These are phyloP conservation scores for Leptopilina boulardi DNA, from an alignment of 1,140 invertebrate species.

Conservation along the genomic window DNA sequence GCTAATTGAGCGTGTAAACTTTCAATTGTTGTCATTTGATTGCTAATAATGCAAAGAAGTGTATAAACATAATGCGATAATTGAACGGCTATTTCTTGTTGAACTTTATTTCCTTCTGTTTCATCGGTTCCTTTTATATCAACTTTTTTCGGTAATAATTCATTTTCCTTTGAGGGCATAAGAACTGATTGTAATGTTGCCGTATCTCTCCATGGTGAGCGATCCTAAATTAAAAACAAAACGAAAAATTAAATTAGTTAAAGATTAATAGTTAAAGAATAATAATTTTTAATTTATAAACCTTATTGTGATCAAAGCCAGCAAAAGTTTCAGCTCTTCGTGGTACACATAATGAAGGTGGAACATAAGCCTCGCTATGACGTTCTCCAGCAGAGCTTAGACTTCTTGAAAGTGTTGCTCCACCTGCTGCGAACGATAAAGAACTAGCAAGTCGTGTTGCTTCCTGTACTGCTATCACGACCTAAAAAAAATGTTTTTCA, in stretches of 20 bases:
- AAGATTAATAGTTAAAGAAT: not conserved
- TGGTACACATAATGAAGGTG: constrained; percentile 85
- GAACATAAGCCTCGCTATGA: constrained; percentile 88
- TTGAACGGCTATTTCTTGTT: constrained; percentile 84
- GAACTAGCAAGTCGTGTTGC: constrained; percentile 84
- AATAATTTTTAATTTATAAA: constrained; percentile 45
- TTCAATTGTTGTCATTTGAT: constrained; percentile 90
- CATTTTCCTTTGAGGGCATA: constrained; percentile 54
- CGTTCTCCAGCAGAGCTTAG: constrained; percentile 94
- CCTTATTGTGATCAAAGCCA: constrained; percentile 88
- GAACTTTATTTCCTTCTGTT: constrained; percentile 74
- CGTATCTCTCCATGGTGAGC: constrained; percentile 75
- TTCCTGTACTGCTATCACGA: constrained; percentile 76
- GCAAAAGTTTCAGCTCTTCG: constrained; percentile 96
- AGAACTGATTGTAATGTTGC: constrained; percentile 55
- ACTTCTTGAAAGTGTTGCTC: constrained; percentile 88
- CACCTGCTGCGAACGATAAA: constrained; percentile 80
- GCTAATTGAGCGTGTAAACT: constrained; percentile 82
- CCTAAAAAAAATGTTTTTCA: constrained; percentile 51
- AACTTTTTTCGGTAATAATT: not conserved
- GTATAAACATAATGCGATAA: constrained; percentile 90
- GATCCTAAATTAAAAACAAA: constrained; percentile 66
- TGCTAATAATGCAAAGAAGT: constrained; percentile 87
- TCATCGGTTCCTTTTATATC: constrained; percentile 57
- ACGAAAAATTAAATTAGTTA: not conserved